Evolutionary conservation across 2,113 vertebrate species (phyloP), one percentile per base, ranked within the genome.

Genomic region (Calyptommatus sinebrachiatus): DNA sequence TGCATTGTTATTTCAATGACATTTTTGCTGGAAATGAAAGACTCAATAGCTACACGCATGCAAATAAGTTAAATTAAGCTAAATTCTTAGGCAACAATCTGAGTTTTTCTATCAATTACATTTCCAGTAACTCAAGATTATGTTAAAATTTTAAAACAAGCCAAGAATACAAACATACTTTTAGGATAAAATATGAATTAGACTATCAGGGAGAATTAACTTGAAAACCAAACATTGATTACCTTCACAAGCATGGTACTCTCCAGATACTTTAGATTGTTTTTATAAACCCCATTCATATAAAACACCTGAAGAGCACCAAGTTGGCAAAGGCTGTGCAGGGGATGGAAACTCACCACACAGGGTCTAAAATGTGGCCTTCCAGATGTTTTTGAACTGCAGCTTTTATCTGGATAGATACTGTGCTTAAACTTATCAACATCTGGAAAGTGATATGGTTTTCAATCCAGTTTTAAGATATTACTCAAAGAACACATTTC

Each of bases 91-190:
- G 69, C 9, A 46, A 68, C 73, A 66, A 65, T 20, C 11, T 69
- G 41, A 20, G 29, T 45, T 46, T 62, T 2, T 61, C 53, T 69
- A 45, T 29, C 61, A 57, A 9, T n/a, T 74, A 12, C 3, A 80
- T 28, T 73, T 84, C 29, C 21, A 46, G 82, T 28, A 87, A 90
- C 67, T 74, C n/a, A 72, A 66, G 86, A 87, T 66, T 87, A 76
- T 22, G 81, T 14, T 76, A 68, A 76, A 84, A 77, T 69, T 28
- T 22, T 82, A 82, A 77, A 81, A 81, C 83, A 69, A 50, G 61
- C 73, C 0, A 78, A 83, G 84, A 16, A 57, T 63, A 48, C 72
- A 87, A 69, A 83, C 10, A 9, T 57, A 76, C 71, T 82, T 83
- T 85, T 41, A 83, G 16, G 1, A 87, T 86, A 70, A 70, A 53